Conservation (phyloP, 2,888 invertebrate species). For the Brachyopa scutellaris region DNA sequence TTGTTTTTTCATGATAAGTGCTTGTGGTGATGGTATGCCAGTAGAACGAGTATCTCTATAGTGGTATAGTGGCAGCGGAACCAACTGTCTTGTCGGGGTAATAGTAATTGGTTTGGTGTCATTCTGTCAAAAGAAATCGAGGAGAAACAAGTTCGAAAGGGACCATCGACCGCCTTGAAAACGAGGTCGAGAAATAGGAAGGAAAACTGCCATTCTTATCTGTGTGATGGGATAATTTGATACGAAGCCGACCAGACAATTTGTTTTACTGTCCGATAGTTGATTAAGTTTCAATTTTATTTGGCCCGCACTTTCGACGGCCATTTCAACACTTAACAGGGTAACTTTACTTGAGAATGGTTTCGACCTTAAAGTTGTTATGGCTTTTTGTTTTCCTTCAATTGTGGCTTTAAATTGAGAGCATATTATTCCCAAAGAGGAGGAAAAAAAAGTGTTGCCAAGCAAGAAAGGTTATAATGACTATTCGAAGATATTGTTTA, state of each 20-base stretch:
- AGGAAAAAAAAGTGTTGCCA: too few species aligned
- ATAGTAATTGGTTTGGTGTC: constrained; percentile 61
- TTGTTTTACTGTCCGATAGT: constrained; percentile 33
- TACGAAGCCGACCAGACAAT: constrained; percentile 30
- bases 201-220: constrained; percentile 33
- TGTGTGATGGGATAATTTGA: constrained; percentile 34
- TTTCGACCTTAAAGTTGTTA: too few species aligned
- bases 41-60: background rate
- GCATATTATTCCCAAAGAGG: too few species aligned
- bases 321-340: background rate
- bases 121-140: constrained; percentile 57
- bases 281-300: constrained; percentile 40
- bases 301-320: background rate
- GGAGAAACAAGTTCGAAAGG: constrained; percentile 21
- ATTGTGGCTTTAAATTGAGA: too few species aligned
- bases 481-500: too few species aligned
- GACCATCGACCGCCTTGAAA: constrained; percentile 6
- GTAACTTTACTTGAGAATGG: too few species aligned
- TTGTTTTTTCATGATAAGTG: constrained; percentile 65
- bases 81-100: constrained; percentile 43
- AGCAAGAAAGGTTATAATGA: too few species aligned
- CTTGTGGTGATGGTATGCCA: constrained; percentile 24
- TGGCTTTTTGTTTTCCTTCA: too few species aligned
- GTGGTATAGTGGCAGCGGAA: constrained; percentile 4
- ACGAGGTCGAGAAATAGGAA: constrained; percentile 19